Conservation (phyloP, 2,113 vertebrate species). For the Arizona elegans region DNA sequence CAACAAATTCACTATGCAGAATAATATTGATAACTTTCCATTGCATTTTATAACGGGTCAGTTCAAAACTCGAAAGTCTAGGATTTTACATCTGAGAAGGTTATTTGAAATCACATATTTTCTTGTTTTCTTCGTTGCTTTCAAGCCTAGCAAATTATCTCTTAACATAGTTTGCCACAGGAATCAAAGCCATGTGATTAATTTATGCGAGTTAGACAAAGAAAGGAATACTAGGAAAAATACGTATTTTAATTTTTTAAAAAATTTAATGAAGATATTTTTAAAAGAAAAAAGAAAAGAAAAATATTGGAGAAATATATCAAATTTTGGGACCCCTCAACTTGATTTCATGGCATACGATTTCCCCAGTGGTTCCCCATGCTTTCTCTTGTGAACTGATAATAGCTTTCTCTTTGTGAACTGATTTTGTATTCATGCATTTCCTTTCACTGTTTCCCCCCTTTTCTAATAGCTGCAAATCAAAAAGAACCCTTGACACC, state of each 20-base stretch:
- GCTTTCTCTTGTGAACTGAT: slow-evolving; percentile 22
- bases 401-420: slow-evolving; percentile 22
- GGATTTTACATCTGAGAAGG: neutral
- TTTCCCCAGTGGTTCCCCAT: slow-evolving; percentile 3
- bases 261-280: neutral
- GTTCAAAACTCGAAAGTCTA: neutral
- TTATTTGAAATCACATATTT: neutral
- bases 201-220: neutral
- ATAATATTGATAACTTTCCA: neutral
- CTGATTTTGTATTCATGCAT: slow-evolving; percentile 1
- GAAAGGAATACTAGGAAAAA: neutral
- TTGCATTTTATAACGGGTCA: neutral
- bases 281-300: neutral
- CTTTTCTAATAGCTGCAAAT: slow-evolving; percentile 86
- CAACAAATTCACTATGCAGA: neutral
- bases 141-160: neutral
- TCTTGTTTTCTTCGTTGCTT: neutral
- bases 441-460: slow-evolving; percentile 40
- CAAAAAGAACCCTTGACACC: slow-evolving; percentile 93
- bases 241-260: neutral
- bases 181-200: neutral
- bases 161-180: neutral
- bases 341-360: neutral
- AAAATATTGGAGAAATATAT: neutral
- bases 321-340: neutral